Conservation (phyloP, 2,888 invertebrate species). For the Pollenia amentaria region DNA sequence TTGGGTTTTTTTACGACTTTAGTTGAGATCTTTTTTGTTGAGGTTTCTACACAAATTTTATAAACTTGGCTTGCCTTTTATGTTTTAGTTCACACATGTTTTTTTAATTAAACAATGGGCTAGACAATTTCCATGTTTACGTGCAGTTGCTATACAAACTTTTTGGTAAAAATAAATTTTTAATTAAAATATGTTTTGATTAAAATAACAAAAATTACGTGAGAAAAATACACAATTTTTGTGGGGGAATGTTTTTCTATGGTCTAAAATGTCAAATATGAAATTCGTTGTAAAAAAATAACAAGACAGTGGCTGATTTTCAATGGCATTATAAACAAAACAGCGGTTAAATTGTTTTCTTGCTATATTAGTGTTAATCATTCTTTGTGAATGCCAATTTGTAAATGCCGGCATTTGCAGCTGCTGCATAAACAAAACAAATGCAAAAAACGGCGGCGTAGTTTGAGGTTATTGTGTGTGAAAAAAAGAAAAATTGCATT, state of each 20-base stretch:
- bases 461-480: conserved; percentile 60
- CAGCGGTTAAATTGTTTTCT: conserved; percentile 7
- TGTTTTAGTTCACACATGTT: conserved; percentile 63
- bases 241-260: conserved; percentile 50
- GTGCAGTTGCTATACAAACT: background rate
- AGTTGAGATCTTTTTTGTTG: conserved; percentile 5
- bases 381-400: conserved; percentile 12
- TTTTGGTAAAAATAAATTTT: conserved; percentile 11
- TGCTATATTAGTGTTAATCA: background rate
- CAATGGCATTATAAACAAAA: background rate
- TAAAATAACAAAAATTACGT: conserved; percentile 52
- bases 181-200: conserved; percentile 48
- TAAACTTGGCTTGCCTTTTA: conserved; percentile 13
- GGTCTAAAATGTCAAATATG: conserved; percentile 38
- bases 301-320: conserved; percentile 38
- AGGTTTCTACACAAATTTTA: conserved; percentile 27
- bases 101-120: conserved; percentile 19
- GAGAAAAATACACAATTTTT: conserved; percentile 68
- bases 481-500: conserved; percentile 13
- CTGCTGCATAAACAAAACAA: conserved; percentile 44
- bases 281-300: conserved; percentile 26
- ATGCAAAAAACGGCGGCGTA: conserved; percentile 44
- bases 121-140: conserved; percentile 52
- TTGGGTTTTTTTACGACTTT: conserved; percentile 13
- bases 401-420: conserved; percentile 18